Base-by-base conservation (phyloP, 2,113 vertebrate genomes). In the Zapus hudsonius region DNA sequence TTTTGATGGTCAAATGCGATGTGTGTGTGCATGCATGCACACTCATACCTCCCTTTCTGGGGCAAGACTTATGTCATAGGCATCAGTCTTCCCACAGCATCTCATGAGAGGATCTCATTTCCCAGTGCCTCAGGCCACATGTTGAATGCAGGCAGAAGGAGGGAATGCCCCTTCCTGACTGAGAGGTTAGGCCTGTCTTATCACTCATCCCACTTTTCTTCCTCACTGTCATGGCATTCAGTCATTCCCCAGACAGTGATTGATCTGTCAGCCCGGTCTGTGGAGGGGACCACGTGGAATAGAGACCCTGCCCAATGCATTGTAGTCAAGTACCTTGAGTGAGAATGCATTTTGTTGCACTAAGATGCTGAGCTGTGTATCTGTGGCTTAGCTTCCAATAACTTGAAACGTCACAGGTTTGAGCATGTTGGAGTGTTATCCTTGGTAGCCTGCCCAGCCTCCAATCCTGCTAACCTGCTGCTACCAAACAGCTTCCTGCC, bases 401-500 rank as follows among this genome's bases (percentile, higher is more conserved):
- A 78, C 33, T 87, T 47, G n/a, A 95, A 93, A 78, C 75, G 6
- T 84, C 88, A 69, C 72, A 20, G 36, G n/a, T 63, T 63, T 31
- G 78, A 63, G 29, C 40, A 12, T 72, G 73, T 20, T 47, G 57
- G 63, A 73, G 74, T 87, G 81, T 80, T 55, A 36, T 59, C 72
- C 61, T 93, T 95, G 88, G 85, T 87, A 81, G 89, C 31, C 72
- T 81, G 82, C 67, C 66, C 55, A n/a, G 70, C 47, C 42, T 85
- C 55, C n/a, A 47, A 61, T 81, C 12, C 72, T 76, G 76, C 85
- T 72, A 52, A 75, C 92, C 52, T 83, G 72, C 84, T 91, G 70
- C 67, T 75, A 69, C 87, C 66, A 52, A 85, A 89, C 90, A 81
- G 67, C 84, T 89, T 90, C 52, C 80, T 59, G 27, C 70, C 79